A percentile compares a stretch with the other conserved stretches of the same genome.
Conservation (phyloP, 2,888 invertebrate genomes). For the Caenorhabditis japonica region DNA sequence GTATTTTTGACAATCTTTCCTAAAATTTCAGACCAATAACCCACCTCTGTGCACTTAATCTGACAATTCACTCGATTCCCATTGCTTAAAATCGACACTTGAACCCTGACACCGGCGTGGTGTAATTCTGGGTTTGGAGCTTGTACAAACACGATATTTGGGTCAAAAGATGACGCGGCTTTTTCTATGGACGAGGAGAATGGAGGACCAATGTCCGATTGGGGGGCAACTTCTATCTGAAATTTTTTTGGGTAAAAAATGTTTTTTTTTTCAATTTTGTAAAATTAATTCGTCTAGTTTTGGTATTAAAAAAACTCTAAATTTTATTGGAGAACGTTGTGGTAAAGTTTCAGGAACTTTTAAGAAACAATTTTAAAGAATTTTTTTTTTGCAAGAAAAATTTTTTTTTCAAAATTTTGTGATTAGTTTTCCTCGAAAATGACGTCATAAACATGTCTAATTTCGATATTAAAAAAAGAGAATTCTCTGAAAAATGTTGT, state of each 20-base stretch:
- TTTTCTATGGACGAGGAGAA: constrained; percentile 70
- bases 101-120: constrained; percentile 52
- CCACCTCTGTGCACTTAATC: constrained; percentile 56
- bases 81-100: constrained; percentile 52
- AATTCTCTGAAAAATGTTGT: not conserved
- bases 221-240: constrained; percentile 69
- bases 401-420: too few species aligned
- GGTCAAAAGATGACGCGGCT: constrained; percentile 73
- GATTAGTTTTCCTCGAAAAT: too few species aligned
- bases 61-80: constrained; percentile 42
- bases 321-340: too few species aligned
- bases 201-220: constrained; percentile 57
- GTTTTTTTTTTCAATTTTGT: not conserved
- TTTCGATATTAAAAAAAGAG: not conserved
- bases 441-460: too few species aligned
- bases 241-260: constrained; percentile 10
- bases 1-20: too few species aligned
- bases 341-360: too few species aligned
- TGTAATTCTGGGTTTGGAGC: constrained; percentile 60
- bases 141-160: constrained; percentile 72
- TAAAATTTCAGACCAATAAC: not conserved
- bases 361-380: too few species aligned
- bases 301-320: too few species aligned
- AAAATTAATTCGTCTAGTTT: too few species aligned
- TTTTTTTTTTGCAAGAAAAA: too few species aligned